Evolutionary conservation across 2,113 vertebrate species (phyloP).

Genomic region (Myxocyprinus asiaticus): DNA sequence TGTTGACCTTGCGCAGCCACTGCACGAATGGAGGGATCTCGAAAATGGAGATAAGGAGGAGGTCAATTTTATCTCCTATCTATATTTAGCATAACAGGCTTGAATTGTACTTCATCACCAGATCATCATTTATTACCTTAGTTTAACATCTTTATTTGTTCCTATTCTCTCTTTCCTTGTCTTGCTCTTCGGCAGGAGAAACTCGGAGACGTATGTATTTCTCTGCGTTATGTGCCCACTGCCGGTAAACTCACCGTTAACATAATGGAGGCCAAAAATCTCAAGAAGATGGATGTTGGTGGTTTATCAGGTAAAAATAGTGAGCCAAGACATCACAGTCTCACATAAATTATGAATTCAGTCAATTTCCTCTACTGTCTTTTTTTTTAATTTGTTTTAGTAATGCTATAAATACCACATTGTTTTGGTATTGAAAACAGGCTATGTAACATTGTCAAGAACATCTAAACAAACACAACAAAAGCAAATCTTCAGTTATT

Average conservation of each 20-base stretch:
- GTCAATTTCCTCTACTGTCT: no score
- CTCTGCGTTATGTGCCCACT: constrained; percentile 86
- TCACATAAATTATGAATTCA: no score
- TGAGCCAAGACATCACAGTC: not conserved
- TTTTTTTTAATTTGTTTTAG: no score
- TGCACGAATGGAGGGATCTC: constrained; percentile 84
- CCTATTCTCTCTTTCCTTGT: not conserved
- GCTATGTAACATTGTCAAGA: no score
- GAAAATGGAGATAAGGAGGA: constrained; percentile 84
- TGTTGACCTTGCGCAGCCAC: constrained; percentile 82
- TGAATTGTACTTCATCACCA: not conserved
- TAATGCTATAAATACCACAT: no score
- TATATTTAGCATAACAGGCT: not conserved
- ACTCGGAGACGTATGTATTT: constrained; percentile 88
- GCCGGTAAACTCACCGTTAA: constrained; percentile 89
- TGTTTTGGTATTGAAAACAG: no score
- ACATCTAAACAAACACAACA: no score
- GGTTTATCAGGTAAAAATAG: constrained; percentile 80
- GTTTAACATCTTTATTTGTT: not conserved
- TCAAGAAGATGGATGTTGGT: constrained; percentile 91
- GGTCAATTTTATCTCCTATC: constrained; percentile 63
- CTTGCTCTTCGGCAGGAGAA: constrained; percentile 76
- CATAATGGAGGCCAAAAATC: constrained; percentile 85
- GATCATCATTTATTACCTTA: not conserved
- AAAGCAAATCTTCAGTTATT: no score